Evolutionary conservation across 2,797 vertebrate genomes (phyloP).

Genomic region (Intellagama lesueurii): DNA sequence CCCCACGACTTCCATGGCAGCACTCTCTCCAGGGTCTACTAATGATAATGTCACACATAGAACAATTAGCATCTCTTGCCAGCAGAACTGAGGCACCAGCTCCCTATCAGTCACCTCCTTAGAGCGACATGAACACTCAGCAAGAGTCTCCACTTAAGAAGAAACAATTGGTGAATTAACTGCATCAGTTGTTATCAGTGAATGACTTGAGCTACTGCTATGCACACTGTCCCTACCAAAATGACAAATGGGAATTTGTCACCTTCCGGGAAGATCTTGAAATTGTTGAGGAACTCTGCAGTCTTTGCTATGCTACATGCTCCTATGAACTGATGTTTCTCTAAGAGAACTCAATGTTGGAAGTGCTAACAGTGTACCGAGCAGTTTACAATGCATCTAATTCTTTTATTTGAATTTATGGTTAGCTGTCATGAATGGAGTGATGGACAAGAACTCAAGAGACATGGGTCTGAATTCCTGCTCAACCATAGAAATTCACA

Average conservation of each 20-base stretch:
- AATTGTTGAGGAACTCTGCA: conserved; percentile 9
- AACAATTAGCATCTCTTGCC: conserved; percentile 41
- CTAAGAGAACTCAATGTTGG: conserved; percentile 9
- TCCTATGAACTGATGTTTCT: neutral
- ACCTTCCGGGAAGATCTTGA: conserved; percentile 18
- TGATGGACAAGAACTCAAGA: no score
- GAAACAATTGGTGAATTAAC: neutral
- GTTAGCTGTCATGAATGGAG: neutral
- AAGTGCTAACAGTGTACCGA: conserved; percentile 33
- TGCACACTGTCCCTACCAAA: neutral
- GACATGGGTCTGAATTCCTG: no score
- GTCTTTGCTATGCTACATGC: conserved; percentile 35
- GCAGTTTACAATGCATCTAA: neutral
- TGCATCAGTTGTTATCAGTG: neutral
- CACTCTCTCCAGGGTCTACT: conserved; percentile 6
- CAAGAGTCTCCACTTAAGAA: conserved; percentile 42
- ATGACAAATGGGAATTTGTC: conserved; percentile 13
- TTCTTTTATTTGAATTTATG: neutral
- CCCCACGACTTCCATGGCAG: neutral
- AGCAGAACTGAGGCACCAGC: conserved; percentile 15
- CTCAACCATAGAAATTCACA: no score
- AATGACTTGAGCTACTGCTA: rapidly evolving
- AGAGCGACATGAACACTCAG: conserved; percentile 38
- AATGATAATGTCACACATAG: conserved; percentile 23
- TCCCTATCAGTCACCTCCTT: conserved; percentile 24